phyloP scores from a whole-genome alignment of 1,140 invertebrate genomes.

The Myzus persicae region DNA sequence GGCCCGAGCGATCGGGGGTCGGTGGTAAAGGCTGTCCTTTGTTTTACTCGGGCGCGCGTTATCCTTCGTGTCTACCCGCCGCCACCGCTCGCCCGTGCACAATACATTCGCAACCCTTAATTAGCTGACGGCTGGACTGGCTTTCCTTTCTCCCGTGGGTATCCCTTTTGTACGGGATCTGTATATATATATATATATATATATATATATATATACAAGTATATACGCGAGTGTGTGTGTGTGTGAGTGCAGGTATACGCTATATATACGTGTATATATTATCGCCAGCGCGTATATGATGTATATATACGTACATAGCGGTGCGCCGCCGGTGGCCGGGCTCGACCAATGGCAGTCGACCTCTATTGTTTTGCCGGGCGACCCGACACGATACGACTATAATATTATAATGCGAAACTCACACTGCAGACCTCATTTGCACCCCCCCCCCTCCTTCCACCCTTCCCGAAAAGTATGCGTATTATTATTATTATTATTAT shows the following conservation, averaged over 20 bases:
- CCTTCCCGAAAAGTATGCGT: neutral
- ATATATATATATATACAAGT: neutral
- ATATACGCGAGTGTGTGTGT: neutral
- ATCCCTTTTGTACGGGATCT: neutral
- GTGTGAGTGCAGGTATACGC: neutral
- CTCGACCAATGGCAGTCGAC: constrained; percentile 49
- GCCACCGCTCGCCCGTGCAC: neutral
- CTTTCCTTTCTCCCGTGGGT: neutral
- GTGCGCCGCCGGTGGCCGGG: neutral
- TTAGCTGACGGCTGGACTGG: constrained; percentile 44
- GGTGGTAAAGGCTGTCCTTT: constrained; percentile 24
- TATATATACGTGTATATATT: neutral
- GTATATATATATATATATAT: neutral
- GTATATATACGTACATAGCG: neutral
- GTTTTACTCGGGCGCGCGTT: constrained; percentile 27
- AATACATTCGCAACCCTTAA: constrained; percentile 35
- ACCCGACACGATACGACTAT: neutral
- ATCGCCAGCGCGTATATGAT: neutral
- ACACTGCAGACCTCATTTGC: constrained; percentile 1
- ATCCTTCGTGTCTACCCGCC: neutral
- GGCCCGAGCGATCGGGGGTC: neutral
- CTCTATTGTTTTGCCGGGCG: constrained; percentile 29
- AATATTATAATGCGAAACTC: constrained; percentile 17
- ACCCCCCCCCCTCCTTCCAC: neutral
- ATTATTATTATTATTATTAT: neutral